phyloP scores from a whole-genome alignment of 2,113 vertebrate genomes.

The Corapipo altera region DNA sequence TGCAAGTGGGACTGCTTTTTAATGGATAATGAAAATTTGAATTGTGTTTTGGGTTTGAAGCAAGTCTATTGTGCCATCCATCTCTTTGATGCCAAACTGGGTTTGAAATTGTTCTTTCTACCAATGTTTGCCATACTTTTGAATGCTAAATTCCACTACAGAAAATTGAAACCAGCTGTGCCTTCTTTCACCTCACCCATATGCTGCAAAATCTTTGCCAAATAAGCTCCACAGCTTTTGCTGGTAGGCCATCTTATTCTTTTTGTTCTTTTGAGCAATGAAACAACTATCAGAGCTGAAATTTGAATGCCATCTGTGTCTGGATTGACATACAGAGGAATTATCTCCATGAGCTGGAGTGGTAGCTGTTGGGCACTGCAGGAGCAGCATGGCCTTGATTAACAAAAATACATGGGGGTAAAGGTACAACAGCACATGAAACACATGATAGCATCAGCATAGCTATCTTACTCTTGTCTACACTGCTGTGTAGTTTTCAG shows the following conservation, averaged over 20 bases:
- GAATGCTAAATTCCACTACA: not conserved
- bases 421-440: not conserved
- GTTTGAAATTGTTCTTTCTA: not conserved
- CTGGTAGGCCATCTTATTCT: not conserved
- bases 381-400: not conserved
- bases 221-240: not conserved
- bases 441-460: not conserved
- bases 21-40: not conserved
- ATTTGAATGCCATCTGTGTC: not conserved
- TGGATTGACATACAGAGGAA: not conserved
- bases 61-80: not conserved
- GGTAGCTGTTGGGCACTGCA: not conserved
- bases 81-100: not conserved
- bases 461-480: not conserved
- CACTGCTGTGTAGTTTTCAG: not conserved
- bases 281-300: not conserved
- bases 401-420: not conserved
- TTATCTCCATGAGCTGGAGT: not conserved
- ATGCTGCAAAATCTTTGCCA: not conserved
- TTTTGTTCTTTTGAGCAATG: not conserved
- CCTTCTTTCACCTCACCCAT: not conserved
- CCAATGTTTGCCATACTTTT: not conserved
- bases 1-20: not conserved
- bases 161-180: slow-evolving; percentile 19
- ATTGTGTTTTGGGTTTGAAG: not conserved